Evolutionary conservation across 2,797 vertebrate genomes (phyloP).

Genomic region (Scarus forsteni): DNA sequence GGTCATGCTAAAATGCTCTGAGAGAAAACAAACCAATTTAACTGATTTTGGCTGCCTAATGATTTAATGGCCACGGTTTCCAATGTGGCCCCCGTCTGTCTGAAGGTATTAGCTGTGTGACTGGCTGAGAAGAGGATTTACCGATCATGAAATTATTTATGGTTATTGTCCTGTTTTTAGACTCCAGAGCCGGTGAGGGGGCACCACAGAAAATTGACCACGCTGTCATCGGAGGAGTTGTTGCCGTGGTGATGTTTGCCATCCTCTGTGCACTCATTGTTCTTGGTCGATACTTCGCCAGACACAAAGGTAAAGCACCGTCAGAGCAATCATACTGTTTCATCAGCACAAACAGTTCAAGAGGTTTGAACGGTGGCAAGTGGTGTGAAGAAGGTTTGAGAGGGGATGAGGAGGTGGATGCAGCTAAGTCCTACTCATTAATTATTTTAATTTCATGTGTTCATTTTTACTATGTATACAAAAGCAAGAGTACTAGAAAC

Average conservation of each 20-base stretch:
- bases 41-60: constrained; percentile 47
- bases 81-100: constrained; percentile 22
- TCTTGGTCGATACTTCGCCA: constrained; percentile 97
- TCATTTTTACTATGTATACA: too few relatives aligned
- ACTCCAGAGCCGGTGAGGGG: constrained; percentile 94
- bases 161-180: constrained; percentile 81
- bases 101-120: constrained; percentile 38
- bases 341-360: constrained; percentile 60
- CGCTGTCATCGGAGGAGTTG: constrained; percentile 97
- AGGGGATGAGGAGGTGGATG: constrained; percentile 13
- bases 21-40: constrained; percentile 52
- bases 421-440: constrained; percentile 37
- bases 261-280: constrained; percentile 98
- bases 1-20: constrained; percentile 49
- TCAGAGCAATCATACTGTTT: constrained; percentile 62
- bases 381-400: constrained; percentile 36
- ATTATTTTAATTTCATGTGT: too few relatives aligned
- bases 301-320: constrained; percentile 95
- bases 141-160: constrained; percentile 62
- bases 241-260: constrained; percentile 98
- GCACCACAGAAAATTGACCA: constrained; percentile 94
- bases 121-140: constrained; percentile 41
- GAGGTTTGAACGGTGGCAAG: constrained; percentile 43
- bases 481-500: too few relatives aligned
- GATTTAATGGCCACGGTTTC: constrained; percentile 29